These are phyloP conservation scores for Galagoides demidoff DNA, from an alignment of 2,797 vertebrate species.

Conservation along the genomic window DNA sequence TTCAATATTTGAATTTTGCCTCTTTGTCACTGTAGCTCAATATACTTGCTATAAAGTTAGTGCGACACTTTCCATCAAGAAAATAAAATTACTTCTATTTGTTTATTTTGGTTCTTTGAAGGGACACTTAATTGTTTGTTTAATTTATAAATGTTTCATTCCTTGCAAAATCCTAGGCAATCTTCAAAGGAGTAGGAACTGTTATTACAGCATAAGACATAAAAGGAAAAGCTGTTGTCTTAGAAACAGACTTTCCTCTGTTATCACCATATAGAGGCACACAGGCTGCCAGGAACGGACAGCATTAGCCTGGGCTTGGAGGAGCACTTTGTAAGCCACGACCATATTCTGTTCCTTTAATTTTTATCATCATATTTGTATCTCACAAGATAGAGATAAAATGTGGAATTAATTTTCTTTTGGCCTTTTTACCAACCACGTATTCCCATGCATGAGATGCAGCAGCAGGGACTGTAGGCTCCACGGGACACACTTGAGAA, in stretches of 20 bases:
- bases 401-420: conserved; percentile 78
- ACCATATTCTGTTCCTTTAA: conserved; percentile 60
- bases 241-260: conserved; percentile 78
- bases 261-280: conserved; percentile 62
- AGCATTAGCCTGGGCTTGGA: neutral
- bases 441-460: neutral
- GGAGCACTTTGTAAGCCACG: neutral
- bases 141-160: conserved; percentile 85
- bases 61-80: conserved; percentile 77
- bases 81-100: conserved; percentile 63
- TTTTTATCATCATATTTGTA: conserved; percentile 63
- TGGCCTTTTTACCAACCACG: conserved; percentile 35
- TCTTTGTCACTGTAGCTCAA: conserved; percentile 66
- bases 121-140: conserved; percentile 80
- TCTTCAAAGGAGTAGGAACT: conserved; percentile 82
- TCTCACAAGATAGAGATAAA: conserved; percentile 74
- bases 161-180: conserved; percentile 80
- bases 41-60: conserved; percentile 70
- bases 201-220: conserved; percentile 79
- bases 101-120: conserved; percentile 83
- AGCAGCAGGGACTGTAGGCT: neutral
- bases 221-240: conserved; percentile 83
- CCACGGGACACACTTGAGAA: neutral
- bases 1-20: conserved; percentile 74
- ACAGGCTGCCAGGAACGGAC: conserved; percentile 51